Evolutionary conservation across 2,113 vertebrate genomes (phyloP).

Genomic region (Anolis sagrei): DNA sequence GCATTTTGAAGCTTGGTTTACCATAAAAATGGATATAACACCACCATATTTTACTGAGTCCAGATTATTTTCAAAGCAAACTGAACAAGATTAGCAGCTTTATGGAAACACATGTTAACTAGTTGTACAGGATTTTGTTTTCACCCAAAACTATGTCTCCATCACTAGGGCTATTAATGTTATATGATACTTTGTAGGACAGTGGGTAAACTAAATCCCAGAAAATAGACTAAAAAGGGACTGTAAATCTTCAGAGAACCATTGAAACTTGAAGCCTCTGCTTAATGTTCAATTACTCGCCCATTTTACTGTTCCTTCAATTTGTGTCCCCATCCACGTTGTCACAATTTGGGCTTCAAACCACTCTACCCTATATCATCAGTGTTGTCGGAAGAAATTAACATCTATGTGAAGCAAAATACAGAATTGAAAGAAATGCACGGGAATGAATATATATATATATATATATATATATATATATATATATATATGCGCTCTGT

Average conservation of each 20-base stretch:
- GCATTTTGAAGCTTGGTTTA: constrained; percentile 67
- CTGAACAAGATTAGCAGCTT: constrained; percentile 61
- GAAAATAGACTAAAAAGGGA: constrained; percentile 42
- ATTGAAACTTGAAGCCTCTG: constrained; percentile 13
- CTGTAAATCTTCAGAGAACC: constrained; percentile 46
- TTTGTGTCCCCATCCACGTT: constrained; percentile 18
- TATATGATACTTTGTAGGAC: constrained; percentile 27
- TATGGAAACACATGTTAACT: constrained; percentile 63
- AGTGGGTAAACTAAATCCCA: constrained; percentile 53
- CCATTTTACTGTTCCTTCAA: neutral
- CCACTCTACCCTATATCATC: neutral
- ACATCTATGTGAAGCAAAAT: neutral
- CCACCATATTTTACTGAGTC: constrained; percentile 60
- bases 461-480: too few relatives aligned
- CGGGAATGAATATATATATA: neutral
- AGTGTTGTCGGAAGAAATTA: neutral
- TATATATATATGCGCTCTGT: too few relatives aligned
- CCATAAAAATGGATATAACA: constrained; percentile 69
- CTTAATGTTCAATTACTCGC: constrained; percentile 26
- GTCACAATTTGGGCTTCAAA: neutral
- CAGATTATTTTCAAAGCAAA: constrained; percentile 67
- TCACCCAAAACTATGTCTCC: constrained; percentile 34
- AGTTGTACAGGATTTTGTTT: constrained; percentile 47
- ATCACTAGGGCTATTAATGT: constrained; percentile 49
- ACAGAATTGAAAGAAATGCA: neutral